These are phyloP conservation scores for Drosophila emarginata DNA, from an alignment of 2,888 invertebrate genomes.

Conservation along the genomic window DNA sequence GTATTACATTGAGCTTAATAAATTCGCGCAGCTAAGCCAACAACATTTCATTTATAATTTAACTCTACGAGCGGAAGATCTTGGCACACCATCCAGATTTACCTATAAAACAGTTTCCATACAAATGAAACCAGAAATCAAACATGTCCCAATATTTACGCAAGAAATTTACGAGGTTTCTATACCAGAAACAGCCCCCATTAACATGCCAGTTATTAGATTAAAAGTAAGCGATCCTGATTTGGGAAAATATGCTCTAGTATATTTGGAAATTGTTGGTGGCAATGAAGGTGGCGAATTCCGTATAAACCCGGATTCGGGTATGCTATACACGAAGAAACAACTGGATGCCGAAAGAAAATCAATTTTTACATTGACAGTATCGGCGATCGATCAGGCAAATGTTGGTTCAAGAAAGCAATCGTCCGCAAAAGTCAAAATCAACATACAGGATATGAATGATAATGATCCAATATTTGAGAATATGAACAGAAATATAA, in stretches of 20 bases:
- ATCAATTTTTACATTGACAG: constrained; percentile 92
- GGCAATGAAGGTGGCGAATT: constrained; percentile 96
- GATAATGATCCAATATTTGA: constrained; percentile 97
- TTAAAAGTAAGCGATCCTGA: constrained; percentile 94
- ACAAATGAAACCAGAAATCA: constrained; percentile 90
- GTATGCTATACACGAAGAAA: constrained; percentile 93
- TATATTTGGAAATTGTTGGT: constrained; percentile 93
- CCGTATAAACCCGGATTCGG: constrained; percentile 92
- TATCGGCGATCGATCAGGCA: constrained; percentile 94
- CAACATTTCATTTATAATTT: constrained; percentile 91
- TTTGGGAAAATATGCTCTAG: constrained; percentile 91
- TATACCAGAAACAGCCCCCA: constrained; percentile 93
- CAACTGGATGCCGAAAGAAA: constrained; percentile 92
- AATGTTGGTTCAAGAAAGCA: constrained; percentile 92
- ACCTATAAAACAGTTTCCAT: constrained; percentile 92
- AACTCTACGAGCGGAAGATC: constrained; percentile 92
- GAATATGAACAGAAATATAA: constrained; percentile 87
- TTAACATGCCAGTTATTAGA: constrained; percentile 93
- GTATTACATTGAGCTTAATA: constrained; percentile 89
- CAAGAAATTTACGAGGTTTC: constrained; percentile 93
- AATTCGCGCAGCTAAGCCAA: constrained; percentile 83
- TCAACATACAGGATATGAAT: constrained; percentile 94
- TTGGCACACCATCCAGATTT: constrained; percentile 90
- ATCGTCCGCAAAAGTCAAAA: constrained; percentile 94
- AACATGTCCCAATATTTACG: constrained; percentile 93